phyloP scores from a whole-genome alignment of 2,888 invertebrate species.

The Oxycera nigricornis region DNA sequence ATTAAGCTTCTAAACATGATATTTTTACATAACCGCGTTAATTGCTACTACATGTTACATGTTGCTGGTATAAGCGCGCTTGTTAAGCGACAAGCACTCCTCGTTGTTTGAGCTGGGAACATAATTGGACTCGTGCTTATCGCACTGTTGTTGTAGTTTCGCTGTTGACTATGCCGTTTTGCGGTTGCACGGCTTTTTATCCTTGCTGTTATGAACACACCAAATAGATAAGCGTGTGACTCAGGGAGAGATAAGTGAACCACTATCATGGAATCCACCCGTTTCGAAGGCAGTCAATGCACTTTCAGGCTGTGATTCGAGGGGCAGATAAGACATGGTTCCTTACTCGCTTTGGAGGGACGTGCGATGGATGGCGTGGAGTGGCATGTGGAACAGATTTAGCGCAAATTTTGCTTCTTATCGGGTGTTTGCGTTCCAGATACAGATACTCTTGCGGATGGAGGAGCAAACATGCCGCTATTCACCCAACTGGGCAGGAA shows the following conservation, averaged over 20 bases:
- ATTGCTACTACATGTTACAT: slow-evolving; percentile 21
- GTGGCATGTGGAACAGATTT: background rate
- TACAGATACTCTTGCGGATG: background rate
- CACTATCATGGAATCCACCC: background rate
- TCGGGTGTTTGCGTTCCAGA: background rate
- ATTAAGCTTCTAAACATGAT: slow-evolving; percentile 34
- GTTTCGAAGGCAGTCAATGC: slow-evolving; percentile 25
- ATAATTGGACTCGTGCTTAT: background rate
- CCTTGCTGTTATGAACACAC: slow-evolving; percentile 19
- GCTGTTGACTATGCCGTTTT: background rate
- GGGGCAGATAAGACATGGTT: slow-evolving; percentile 15
- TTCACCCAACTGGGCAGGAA: background rate
- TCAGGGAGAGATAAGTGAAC: slow-evolving; percentile 15
- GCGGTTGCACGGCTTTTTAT: slow-evolving; percentile 21
- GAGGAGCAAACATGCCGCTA: background rate
- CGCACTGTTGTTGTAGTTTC: background rate
- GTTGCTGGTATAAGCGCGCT: slow-evolving; percentile 13
- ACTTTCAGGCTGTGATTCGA: background rate
- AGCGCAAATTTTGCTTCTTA: background rate
- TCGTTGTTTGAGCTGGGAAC: background rate
- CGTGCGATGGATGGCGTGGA: background rate
- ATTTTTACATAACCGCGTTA: slow-evolving; percentile 22
- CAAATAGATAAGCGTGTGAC: slow-evolving; percentile 19
- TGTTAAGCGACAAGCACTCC: background rate
- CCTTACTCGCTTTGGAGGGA: background rate